Percentiles rank a stretch among this genome's conserved stretches.
Conservation (phyloP, 1,140 invertebrate genomes). For the Lepidurus apus region DNA sequence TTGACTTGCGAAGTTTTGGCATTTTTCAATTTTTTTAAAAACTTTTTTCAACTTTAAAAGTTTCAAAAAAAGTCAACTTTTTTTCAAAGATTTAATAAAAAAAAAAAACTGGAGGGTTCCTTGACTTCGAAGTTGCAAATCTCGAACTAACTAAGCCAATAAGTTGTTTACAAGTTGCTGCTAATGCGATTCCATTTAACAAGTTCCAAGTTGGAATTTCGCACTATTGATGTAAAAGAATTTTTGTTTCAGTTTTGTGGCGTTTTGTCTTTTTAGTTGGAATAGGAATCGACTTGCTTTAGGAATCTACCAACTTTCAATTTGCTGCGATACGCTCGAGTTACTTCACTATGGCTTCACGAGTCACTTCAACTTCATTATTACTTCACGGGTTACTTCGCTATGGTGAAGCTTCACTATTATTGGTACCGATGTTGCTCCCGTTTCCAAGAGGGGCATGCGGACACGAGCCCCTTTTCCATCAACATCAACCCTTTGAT, state of each 20-base stretch:
- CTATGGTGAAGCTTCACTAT: too few relatives aligned
- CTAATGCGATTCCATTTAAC: not conserved
- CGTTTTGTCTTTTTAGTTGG: not conserved
- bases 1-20: too few relatives aligned
- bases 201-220: not conserved
- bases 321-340: not conserved
- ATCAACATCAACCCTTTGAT: too few relatives aligned
- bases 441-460: too few relatives aligned
- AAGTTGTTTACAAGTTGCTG: not conserved
- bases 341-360: not conserved
- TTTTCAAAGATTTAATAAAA: too few relatives aligned
- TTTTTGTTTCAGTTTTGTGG: not conserved
- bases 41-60: too few relatives aligned
- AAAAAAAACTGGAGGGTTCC: not conserved
- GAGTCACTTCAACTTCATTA: too few relatives aligned
- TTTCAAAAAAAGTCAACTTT: too few relatives aligned
- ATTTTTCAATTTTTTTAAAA: too few relatives aligned
- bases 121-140: not conserved
- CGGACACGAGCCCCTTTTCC: too few relatives aligned
- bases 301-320: not conserved
- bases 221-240: not conserved
- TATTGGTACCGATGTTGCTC: too few relatives aligned
- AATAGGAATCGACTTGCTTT: not conserved
- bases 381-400: too few relatives aligned
- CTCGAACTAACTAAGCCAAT: not conserved